Evolutionary conservation across 23 tunicate genomes (phyloP).

Genomic region (Phallusia fumigata): DNA sequence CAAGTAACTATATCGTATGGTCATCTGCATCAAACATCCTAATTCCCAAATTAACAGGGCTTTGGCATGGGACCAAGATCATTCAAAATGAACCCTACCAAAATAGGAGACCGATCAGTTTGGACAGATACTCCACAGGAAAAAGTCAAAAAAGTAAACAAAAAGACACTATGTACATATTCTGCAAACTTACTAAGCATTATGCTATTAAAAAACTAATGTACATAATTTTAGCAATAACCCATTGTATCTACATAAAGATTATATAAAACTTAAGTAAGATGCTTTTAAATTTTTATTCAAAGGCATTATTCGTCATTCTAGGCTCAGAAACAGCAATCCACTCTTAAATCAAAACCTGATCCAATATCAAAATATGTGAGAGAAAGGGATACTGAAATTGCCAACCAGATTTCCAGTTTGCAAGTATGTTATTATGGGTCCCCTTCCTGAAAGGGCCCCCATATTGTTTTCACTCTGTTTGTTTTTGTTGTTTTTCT

Average conservation of each 20-base stretch:
- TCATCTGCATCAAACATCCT: neutral
- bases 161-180: too few species aligned
- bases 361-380: neutral
- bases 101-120: slow-evolving; percentile 82
- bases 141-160: slow-evolving; percentile 26
- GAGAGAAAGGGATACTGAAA: slow-evolving; percentile 30
- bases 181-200: neutral
- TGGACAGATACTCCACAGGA: slow-evolving; percentile 97
- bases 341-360: neutral
- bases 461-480: too few species aligned
- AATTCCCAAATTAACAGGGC: slow-evolving; percentile 26
- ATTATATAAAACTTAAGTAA: too few species aligned
- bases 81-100: slow-evolving; percentile 51
- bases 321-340: neutral
- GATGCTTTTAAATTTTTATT: neutral
- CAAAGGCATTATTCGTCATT: neutral
- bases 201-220: too few species aligned
- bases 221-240: too few species aligned
- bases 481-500: too few species aligned
- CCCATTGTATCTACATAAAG: too few species aligned
- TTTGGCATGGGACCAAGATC: slow-evolving; percentile 83
- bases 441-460: too few species aligned
- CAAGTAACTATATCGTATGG: slow-evolving; percentile 19
- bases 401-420: slow-evolving; percentile 17
- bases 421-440: too few species aligned